Percentiles rank a stretch among this genome's conserved stretches.
Evolutionary conservation across 2,888 invertebrate genomes (phyloP).

Genomic region (Automeris io): DNA sequence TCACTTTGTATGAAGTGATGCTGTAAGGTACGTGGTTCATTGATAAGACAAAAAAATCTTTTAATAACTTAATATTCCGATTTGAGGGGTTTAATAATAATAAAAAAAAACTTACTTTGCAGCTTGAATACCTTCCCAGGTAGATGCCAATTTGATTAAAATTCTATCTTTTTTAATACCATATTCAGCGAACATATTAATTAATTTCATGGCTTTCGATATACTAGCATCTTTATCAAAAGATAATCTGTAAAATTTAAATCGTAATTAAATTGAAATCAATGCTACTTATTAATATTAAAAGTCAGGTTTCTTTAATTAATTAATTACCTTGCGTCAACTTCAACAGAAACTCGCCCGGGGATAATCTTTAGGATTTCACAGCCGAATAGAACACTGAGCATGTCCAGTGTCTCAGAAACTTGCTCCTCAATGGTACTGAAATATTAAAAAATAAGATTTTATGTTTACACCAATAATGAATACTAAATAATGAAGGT

Average conservation of each 20-base stretch:
- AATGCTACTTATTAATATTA: background rate
- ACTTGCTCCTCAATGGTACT: slow-evolving; percentile 85
- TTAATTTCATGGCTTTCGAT: slow-evolving; percentile 91
- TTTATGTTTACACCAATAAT: background rate
- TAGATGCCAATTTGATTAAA: slow-evolving; percentile 97
- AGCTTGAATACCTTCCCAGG: slow-evolving; percentile 99
- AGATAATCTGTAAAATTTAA: slow-evolving; percentile 82
- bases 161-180: slow-evolving; percentile 95
- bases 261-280: background rate
- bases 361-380: slow-evolving; percentile 99
- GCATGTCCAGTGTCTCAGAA: slow-evolving; percentile 91
- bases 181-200: slow-evolving; percentile 91
- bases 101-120: slow-evolving; percentile 92
- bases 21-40: too few species aligned
- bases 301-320: background rate
- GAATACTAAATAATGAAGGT: too few species aligned
- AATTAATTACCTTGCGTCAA: slow-evolving; percentile 88
- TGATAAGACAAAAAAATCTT: too few species aligned
- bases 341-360: slow-evolving; percentile 97
- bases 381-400: slow-evolving; percentile 96
- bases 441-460: slow-evolving; percentile 21
- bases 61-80: too few species aligned
- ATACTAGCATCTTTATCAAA: slow-evolving; percentile 96
- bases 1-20: too few species aligned
- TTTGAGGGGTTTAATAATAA: too few species aligned